phyloP scores from a whole-genome alignment of 1,140 invertebrate genomes.

The Hypothenemus hampei region DNA sequence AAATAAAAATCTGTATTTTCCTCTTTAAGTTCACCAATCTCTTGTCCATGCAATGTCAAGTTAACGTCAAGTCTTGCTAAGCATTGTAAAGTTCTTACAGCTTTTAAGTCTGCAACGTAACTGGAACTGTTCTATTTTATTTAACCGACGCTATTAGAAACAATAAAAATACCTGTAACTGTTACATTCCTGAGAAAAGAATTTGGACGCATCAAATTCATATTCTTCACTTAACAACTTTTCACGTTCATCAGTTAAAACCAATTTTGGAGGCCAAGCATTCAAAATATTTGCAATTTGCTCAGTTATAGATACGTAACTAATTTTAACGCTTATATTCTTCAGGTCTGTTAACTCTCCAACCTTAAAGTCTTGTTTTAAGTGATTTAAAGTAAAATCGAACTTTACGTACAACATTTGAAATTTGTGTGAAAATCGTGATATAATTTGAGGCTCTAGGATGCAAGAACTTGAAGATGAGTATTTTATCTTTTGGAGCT shows the following conservation, averaged over 20 bases:
- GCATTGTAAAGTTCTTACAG: conserved; percentile 7
- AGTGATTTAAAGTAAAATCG: neutral
- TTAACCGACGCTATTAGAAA: neutral
- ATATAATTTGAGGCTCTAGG: conserved; percentile 45
- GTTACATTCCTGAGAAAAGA: conserved; percentile 7
- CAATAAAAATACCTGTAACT: conserved; percentile 4
- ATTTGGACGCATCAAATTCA: conserved; percentile 18
- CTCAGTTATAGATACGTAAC: conserved; percentile 46
- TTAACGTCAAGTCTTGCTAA: conserved; percentile 21
- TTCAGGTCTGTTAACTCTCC: conserved; percentile 43
- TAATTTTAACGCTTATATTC: conserved; percentile 46
- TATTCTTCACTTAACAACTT: conserved; percentile 25
- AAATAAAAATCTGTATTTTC: conserved; percentile 39
- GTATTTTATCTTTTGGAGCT: conserved; percentile 14
- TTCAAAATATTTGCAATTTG: conserved; percentile 45
- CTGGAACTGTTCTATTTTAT: conserved; percentile 2
- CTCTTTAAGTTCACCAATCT: conserved; percentile 24
- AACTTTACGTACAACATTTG: conserved; percentile 4
- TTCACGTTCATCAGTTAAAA: conserved; percentile 41
- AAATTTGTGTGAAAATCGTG: conserved; percentile 22
- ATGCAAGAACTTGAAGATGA: conserved; percentile 43
- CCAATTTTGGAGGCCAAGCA: conserved; percentile 46
- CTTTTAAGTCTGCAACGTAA: conserved; percentile 15
- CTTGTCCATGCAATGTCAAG: conserved; percentile 35
- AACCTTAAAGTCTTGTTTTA: conserved; percentile 4